Conservation (phyloP, 2,113 vertebrate genomes). For the Microtus oregoni region DNA sequence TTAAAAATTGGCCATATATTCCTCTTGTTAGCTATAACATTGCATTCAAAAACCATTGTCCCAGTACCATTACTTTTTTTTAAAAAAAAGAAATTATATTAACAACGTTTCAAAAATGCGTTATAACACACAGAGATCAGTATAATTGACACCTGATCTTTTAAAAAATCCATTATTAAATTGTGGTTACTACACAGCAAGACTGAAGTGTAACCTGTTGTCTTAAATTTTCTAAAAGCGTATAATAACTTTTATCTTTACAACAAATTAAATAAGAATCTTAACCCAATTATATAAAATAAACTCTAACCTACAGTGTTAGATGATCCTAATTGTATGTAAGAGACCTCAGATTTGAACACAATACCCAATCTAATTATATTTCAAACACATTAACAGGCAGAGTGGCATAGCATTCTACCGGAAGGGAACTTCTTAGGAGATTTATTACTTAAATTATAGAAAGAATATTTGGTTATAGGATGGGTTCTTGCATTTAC, state of each 20-base stretch:
- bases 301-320: conserved; percentile 64
- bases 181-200: conserved; percentile 82
- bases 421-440: conserved; percentile 72
- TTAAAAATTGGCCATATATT: conserved; percentile 5
- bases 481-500: conserved; percentile 56
- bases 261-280: conserved; percentile 80
- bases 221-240: conserved; percentile 75
- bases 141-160: conserved; percentile 38
- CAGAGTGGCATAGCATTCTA: conserved; percentile 7
- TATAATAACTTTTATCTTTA: conserved; percentile 79
- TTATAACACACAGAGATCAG: background rate
- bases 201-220: conserved; percentile 82
- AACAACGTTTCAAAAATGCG: conserved; percentile 70
- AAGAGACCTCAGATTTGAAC: conserved; percentile 78
- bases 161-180: conserved; percentile 82
- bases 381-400: conserved; percentile 70
- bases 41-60: background rate
- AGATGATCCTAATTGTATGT: conserved; percentile 80
- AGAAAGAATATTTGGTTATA: conserved; percentile 67
- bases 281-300: conserved; percentile 78
- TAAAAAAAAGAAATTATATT: conserved; percentile 47
- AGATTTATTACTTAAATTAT: conserved; percentile 75
- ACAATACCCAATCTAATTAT: conserved; percentile 76
- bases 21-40: background rate
- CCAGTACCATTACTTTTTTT: background rate